Percentiles rank a stretch among this genome's conserved stretches.
Evolutionary conservation across 2,113 vertebrate genomes (phyloP).

Genomic region (Ornithorhynchus anatinus): DNA sequence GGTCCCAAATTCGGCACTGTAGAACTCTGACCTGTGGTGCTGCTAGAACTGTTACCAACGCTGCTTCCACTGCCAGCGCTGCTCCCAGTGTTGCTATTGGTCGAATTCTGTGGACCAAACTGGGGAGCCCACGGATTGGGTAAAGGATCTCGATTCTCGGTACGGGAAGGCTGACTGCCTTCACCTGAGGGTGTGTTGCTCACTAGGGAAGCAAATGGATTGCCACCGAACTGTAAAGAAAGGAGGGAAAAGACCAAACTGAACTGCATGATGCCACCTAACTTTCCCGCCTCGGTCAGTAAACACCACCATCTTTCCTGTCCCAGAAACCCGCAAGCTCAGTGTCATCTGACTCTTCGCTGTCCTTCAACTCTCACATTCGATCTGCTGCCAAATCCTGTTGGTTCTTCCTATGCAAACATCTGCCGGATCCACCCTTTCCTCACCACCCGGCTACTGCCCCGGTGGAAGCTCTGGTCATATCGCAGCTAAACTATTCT

Average conservation of each 20-base stretch:
- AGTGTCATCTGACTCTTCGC: no score
- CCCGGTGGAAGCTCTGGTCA: no score
- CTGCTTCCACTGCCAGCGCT: conserved; percentile 28
- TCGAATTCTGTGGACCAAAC: conserved; percentile 60
- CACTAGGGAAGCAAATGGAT: conserved; percentile 83
- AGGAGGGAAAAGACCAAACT: conserved; percentile 39
- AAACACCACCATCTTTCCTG: no score
- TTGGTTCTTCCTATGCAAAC: no score
- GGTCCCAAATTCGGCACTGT: conserved; percentile 62
- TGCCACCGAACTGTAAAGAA: conserved; percentile 78
- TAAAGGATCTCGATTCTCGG: conserved; percentile 82
- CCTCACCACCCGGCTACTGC: no score
- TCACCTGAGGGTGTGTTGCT: conserved; percentile 70
- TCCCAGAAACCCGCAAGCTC: no score
- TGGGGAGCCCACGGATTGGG: conserved; percentile 82
- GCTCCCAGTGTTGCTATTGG: conserved; percentile 30
- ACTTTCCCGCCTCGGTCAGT: no score
- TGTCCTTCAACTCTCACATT: no score
- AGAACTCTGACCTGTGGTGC: conserved; percentile 56
- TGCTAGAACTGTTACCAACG: conserved; percentile 42
- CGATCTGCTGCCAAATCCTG: no score
- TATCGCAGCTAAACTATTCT: no score
- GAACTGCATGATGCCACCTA: no score
- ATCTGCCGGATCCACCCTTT: no score
- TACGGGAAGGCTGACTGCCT: conserved; percentile 78